Percentiles rank a stretch among this genome's conserved stretches.
Evolutionary conservation across 2,888 invertebrate species (phyloP).

Genomic region (Podotricha telesiphe): DNA sequence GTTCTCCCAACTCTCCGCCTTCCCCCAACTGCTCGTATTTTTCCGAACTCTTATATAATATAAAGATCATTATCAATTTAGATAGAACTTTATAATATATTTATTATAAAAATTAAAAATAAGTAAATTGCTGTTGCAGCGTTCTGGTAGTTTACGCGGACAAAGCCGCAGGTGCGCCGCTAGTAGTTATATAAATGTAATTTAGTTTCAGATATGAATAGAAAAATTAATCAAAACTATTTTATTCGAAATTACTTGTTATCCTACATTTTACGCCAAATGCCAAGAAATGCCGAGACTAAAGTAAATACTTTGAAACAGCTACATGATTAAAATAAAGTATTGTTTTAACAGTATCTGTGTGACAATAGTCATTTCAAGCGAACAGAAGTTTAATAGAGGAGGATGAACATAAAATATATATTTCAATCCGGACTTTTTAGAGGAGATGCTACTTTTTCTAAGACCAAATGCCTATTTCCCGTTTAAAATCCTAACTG

Average conservation of each 20-base stretch:
- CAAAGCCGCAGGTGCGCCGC: no score
- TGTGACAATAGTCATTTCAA: neutral
- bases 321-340: constrained; percentile 2
- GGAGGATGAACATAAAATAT: neutral
- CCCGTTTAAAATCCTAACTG: no score
- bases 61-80: no score
- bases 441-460: neutral
- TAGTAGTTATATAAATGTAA: no score
- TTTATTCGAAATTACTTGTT: neutral
- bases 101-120: no score
- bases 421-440: neutral
- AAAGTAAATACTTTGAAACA: constrained; percentile 5
- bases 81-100: no score
- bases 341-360: constrained; percentile 16
- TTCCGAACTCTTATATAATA: no score
- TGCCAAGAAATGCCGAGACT: neutral
- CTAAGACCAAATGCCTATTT: neutral
- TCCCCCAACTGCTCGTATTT: no score
- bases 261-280: neutral
- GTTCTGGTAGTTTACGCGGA: no score
- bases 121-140: no score
- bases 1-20: no score
- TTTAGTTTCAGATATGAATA: no score
- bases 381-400: neutral
- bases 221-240: neutral